phyloP scores from a whole-genome alignment of 2,888 invertebrate species.

The Brachyptera risi region DNA sequence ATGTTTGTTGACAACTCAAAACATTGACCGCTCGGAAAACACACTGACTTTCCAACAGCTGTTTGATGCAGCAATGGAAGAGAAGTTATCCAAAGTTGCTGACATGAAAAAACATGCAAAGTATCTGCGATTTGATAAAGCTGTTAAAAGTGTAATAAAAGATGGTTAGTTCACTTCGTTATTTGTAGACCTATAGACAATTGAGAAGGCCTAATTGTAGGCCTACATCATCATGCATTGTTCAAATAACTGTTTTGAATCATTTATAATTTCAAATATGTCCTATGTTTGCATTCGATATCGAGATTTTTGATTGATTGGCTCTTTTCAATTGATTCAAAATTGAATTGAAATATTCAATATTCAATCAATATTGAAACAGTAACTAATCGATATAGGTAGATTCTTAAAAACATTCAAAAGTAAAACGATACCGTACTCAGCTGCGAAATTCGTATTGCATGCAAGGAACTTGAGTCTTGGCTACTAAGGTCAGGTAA shows the following conservation, averaged over 20 bases:
- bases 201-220: neutral
- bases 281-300: neutral
- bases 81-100: neutral
- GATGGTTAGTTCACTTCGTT: neutral
- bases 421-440: too few species aligned
- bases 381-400: too few species aligned
- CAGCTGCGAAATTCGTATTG: too few species aligned
- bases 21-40: neutral
- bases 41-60: neutral
- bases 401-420: too few species aligned
- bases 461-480: too few species aligned
- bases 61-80: neutral
- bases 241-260: neutral
- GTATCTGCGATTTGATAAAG: neutral
- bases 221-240: neutral
- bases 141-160: neutral
- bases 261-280: neutral
- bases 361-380: too few species aligned
- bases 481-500: too few species aligned
- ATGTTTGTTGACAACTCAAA: neutral
- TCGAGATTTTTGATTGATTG: too few species aligned
- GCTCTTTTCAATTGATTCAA: too few species aligned
- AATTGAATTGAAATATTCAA: too few species aligned
- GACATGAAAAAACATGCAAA: neutral
- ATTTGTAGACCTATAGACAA: neutral